Percentiles rank a stretch among this genome's conserved stretches.
phyloP scores from a whole-genome alignment of 2,113 vertebrate genomes.

The Riparia riparia region DNA sequence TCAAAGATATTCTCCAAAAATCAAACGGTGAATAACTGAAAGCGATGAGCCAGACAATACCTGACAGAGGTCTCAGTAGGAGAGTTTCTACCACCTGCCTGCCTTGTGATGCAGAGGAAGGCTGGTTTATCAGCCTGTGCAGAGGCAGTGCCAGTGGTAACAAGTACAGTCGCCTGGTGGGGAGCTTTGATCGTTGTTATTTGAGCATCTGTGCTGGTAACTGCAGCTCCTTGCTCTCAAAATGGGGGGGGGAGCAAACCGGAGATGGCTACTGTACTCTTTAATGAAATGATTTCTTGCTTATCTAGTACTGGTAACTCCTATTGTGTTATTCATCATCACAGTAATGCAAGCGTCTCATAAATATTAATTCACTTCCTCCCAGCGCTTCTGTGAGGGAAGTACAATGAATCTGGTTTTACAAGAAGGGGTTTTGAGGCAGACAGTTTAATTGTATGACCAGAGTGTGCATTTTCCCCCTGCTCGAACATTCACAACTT shows the following conservation, averaged over 20 bases:
- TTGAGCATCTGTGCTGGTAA: slow-evolving; percentile 6
- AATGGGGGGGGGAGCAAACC: neutral
- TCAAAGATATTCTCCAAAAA: neutral
- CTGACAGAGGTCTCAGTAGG: neutral
- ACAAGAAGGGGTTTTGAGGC: neutral
- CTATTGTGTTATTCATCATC: slow-evolving; percentile 17
- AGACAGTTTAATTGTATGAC: neutral
- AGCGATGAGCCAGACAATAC: neutral
- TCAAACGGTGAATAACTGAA: neutral
- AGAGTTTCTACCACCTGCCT: slow-evolving; percentile 2
- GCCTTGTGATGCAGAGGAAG: neutral
- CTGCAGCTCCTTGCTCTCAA: neutral
- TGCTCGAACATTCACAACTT: neutral
- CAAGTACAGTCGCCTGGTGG: neutral
- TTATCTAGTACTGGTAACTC: slow-evolving; percentile 14
- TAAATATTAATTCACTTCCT: slow-evolving; percentile 42
- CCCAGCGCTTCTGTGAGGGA: neutral
- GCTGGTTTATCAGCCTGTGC: neutral
- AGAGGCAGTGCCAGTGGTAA: neutral
- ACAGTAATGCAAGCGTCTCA: neutral
- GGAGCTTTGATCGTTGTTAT: slow-evolving; percentile 13
- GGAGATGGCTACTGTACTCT: neutral
- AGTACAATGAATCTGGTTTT: neutral
- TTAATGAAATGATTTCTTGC: slow-evolving; percentile 36
- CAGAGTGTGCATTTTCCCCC: neutral